Evolutionary conservation across 2,888 invertebrate genomes (phyloP).

Genomic region (Pseudanteris insignis): DNA sequence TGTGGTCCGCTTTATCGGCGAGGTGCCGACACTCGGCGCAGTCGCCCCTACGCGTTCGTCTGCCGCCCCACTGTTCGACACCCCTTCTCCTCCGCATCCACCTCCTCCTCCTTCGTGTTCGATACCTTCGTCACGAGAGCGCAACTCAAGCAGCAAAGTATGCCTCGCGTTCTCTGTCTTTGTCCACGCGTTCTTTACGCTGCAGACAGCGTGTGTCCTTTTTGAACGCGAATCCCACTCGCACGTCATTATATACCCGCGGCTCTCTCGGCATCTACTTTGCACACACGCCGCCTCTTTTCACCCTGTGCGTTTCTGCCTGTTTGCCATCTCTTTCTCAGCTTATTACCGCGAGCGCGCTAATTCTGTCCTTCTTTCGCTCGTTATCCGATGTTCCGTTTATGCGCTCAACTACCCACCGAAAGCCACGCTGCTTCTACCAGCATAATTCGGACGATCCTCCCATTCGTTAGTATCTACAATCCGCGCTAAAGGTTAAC

Average conservation of each 20-base stretch:
- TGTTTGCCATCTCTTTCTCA: slow-evolving; percentile 46
- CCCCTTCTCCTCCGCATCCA: slow-evolving; percentile 21
- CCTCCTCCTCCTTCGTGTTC: no score
- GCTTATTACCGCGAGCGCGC: slow-evolving; percentile 59
- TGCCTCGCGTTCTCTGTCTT: not conserved
- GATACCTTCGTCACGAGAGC: no score
- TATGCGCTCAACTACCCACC: slow-evolving; percentile 52
- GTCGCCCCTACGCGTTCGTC: slow-evolving; percentile 11
- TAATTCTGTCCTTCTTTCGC: slow-evolving; percentile 61
- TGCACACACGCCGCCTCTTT: no score
- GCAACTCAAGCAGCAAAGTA: no score
- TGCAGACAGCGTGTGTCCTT: slow-evolving; percentile 42
- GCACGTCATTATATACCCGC: slow-evolving; percentile 63
- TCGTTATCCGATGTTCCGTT: slow-evolving; percentile 55
- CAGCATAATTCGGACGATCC: no score
- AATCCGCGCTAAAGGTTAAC: slow-evolving; percentile 41
- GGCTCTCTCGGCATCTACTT: slow-evolving; percentile 54
- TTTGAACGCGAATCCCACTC: slow-evolving; percentile 47
- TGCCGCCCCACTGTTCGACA: slow-evolving; percentile 1
- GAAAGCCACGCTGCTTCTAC: slow-evolving; percentile 44
- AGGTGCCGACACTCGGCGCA: slow-evolving; percentile 66
- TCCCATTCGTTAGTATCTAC: slow-evolving; percentile 35
- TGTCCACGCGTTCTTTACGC: slow-evolving; percentile 45
- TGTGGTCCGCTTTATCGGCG: slow-evolving; percentile 66
- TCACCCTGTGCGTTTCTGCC: slow-evolving; percentile 60